These are phyloP conservation scores for Pelobates cultripes DNA, from an alignment of 2,797 vertebrate genomes.

Conservation along the genomic window DNA sequence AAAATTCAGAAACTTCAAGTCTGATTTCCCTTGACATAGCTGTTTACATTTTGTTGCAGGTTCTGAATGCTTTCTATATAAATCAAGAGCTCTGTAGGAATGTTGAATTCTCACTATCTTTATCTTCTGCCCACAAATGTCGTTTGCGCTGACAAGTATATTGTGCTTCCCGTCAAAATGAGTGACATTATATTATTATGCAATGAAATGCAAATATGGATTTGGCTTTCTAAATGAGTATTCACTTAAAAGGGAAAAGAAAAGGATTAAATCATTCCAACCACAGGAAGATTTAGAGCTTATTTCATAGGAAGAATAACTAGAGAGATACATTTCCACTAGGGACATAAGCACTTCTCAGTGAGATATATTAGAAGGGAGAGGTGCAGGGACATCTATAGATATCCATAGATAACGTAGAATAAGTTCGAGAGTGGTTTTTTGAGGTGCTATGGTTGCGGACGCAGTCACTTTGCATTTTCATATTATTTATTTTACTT, in stretches of 20 bases:
- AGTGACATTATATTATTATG: slow-evolving; percentile 60
- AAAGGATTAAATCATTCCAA: background rate
- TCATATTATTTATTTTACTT: no score
- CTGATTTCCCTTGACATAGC: slow-evolving; percentile 49
- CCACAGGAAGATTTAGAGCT: background rate
- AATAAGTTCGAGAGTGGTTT: no score
- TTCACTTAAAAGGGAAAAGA: background rate
- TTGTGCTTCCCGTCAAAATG: slow-evolving; percentile 62
- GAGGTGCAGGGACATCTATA: no score
- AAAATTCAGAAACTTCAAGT: slow-evolving; percentile 8
- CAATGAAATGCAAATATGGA: slow-evolving; percentile 62
- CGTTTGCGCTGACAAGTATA: slow-evolving; percentile 60
- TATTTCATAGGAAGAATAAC: background rate
- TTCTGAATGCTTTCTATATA: slow-evolving; percentile 62
- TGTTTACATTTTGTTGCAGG: slow-evolving; percentile 45
- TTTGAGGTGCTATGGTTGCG: no score
- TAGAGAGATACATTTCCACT: background rate
- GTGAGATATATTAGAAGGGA: no score
- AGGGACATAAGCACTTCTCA: no score
- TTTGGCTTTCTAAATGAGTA: slow-evolving; percentile 33
- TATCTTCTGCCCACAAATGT: slow-evolving; percentile 65
- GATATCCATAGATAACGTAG: no score
- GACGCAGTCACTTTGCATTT: no score
- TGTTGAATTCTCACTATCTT: slow-evolving; percentile 61
- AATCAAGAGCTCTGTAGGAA: slow-evolving; percentile 59